A percentile compares a stretch with the other conserved stretches of the same genome.
Evolutionary conservation across 2,113 vertebrate species (phyloP).

Genomic region (Oreochromis aureus): DNA sequence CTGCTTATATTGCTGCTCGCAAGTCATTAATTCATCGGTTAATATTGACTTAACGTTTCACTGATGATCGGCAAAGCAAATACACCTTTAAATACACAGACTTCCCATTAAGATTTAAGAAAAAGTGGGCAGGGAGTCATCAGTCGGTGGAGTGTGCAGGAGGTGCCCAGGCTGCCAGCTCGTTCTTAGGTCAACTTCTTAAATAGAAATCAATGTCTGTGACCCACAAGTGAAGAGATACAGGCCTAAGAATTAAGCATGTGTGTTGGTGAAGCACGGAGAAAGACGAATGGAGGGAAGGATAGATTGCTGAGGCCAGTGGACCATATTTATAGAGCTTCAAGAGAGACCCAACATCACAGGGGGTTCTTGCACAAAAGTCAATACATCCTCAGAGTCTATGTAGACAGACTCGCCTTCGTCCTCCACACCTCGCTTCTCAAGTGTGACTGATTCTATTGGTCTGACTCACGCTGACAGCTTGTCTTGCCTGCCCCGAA

Average conservation of each 20-base stretch:
- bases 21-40: not conserved
- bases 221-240: not conserved
- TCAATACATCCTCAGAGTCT: conserved; percentile 28
- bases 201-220: conserved; percentile 14
- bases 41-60: not conserved
- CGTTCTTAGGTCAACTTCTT: not conserved
- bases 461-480: conserved; percentile 12
- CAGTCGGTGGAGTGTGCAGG: not conserved
- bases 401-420: not conserved
- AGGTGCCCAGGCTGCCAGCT: not conserved
- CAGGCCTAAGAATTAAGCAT: not conserved
- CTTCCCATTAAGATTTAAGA: not conserved
- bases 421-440: conserved; percentile 15
- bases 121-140: not conserved
- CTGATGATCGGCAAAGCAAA: not conserved
- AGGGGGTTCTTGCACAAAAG: not conserved
- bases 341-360: not conserved
- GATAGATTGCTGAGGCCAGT: not conserved
- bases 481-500: conserved; percentile 4
- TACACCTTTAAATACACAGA: not conserved
- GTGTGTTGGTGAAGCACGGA: not conserved
- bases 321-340: conserved; percentile 1
- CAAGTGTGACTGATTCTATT: conserved; percentile 43
- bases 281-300: not conserved
- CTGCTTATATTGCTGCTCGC: not conserved